phyloP scores from a whole-genome alignment of 2,797 vertebrate genomes.

The Onychomys torridus region DNA sequence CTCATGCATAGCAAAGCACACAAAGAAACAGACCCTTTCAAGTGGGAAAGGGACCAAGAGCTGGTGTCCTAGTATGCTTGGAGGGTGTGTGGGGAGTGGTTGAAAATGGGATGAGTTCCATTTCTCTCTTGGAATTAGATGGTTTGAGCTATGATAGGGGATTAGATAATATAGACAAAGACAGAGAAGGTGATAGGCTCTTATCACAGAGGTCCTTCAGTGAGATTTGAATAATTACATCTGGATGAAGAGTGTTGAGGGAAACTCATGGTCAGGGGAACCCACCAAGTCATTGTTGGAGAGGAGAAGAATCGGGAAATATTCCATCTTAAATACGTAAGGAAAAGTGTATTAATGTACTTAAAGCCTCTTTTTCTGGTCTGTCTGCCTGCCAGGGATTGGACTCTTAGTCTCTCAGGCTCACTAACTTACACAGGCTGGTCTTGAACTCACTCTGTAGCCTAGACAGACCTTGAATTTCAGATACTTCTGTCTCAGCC shows the following conservation, averaged over 20 bases:
- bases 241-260: not conserved
- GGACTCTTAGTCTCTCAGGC: not conserved
- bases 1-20: not conserved
- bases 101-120: not conserved
- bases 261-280: too few species aligned
- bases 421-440: not conserved
- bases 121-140: not conserved
- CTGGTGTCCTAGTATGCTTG: not conserved
- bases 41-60: not conserved
- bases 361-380: not conserved
- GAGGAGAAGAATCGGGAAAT: too few species aligned
- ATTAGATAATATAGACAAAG: not conserved
- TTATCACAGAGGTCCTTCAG: not conserved
- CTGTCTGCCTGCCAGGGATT: not conserved
- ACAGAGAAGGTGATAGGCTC: not conserved
- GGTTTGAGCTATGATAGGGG: not conserved
- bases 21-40: not conserved
- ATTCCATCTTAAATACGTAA: not conserved
- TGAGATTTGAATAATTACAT: not conserved
- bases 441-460: not conserved
- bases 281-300: not conserved
- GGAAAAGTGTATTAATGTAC: not conserved
- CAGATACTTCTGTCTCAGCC: not conserved
- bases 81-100: not conserved
- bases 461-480: not conserved